Conservation (phyloP, 1,140 invertebrate genomes). For the Drosophila sp. region DNA sequence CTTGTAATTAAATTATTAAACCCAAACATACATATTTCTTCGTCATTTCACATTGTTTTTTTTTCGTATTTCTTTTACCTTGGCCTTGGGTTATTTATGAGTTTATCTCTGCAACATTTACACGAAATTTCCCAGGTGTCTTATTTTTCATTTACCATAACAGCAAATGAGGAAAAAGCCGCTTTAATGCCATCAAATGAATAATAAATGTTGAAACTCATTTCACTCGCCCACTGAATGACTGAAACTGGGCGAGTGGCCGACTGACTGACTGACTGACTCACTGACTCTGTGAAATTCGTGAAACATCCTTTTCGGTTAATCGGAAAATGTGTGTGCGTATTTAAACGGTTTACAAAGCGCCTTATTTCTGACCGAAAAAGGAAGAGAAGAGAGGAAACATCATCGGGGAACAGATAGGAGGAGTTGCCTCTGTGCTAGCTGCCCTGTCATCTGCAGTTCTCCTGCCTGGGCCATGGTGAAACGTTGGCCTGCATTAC, state of each 20-base stretch:
- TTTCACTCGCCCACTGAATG: neutral
- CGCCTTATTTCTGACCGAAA: neutral
- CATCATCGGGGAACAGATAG: neutral
- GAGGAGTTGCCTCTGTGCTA: neutral
- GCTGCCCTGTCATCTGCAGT: constrained; percentile 4
- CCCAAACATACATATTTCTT: neutral
- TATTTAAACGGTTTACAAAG: constrained; percentile 3
- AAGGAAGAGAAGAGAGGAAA: neutral
- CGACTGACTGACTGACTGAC: no score
- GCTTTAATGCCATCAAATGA: constrained; percentile 13
- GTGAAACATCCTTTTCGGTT: neutral
- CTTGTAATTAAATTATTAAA: constrained; percentile 7
- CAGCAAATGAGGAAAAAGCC: constrained; percentile 13
- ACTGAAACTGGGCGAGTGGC: neutral
- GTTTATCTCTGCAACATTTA: constrained; percentile 34
- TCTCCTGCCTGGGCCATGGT: neutral
- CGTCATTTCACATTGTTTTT: neutral
- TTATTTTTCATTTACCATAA: constrained; percentile 35
- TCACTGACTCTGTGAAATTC: neutral
- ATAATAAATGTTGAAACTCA: constrained; percentile 7
- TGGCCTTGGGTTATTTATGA: constrained; percentile 43
- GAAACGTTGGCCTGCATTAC: constrained; percentile 7
- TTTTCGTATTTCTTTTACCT: constrained; percentile 6
- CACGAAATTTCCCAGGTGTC: constrained; percentile 56
- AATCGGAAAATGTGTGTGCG: constrained; percentile 3